phyloP scores from a whole-genome alignment of 2,113 vertebrate genomes.

The Ciconia boyciana region DNA sequence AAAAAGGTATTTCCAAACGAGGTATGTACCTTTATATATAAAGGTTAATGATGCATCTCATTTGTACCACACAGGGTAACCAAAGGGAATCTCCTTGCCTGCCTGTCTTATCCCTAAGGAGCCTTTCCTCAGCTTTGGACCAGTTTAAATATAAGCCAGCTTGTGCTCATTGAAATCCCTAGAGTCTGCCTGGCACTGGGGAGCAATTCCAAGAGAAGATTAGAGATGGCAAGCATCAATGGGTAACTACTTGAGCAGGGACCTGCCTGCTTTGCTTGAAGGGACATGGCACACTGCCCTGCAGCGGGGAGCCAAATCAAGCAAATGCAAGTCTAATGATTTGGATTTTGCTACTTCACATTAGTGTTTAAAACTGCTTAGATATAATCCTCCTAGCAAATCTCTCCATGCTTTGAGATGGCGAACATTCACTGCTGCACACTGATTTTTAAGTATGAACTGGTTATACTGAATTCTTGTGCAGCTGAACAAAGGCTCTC shows the following conservation, averaged over 20 bases:
- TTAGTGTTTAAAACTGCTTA: constrained; percentile 63
- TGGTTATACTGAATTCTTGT: constrained; percentile 37
- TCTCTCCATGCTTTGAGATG: constrained; percentile 22
- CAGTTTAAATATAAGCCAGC: neutral
- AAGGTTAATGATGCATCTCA: neutral
- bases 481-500: constrained; percentile 47
- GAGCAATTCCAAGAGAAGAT: constrained; percentile 35
- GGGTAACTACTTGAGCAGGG: neutral
- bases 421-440: neutral
- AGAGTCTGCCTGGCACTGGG: constrained; percentile 43
- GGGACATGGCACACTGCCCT: constrained; percentile 14
- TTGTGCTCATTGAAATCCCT: constrained; percentile 20
- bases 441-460: neutral
- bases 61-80: neutral
- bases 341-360: constrained; percentile 58
- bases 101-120: neutral
- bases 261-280: neutral
- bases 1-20: neutral
- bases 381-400: constrained; percentile 59
- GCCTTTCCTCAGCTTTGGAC: neutral
- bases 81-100: neutral
- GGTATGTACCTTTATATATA: neutral
- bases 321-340: constrained; percentile 61
- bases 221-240: constrained; percentile 4
- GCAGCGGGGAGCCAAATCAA: neutral